Evolutionary conservation across 2,797 vertebrate species (phyloP).

Genomic region (Fratercula arctica): DNA sequence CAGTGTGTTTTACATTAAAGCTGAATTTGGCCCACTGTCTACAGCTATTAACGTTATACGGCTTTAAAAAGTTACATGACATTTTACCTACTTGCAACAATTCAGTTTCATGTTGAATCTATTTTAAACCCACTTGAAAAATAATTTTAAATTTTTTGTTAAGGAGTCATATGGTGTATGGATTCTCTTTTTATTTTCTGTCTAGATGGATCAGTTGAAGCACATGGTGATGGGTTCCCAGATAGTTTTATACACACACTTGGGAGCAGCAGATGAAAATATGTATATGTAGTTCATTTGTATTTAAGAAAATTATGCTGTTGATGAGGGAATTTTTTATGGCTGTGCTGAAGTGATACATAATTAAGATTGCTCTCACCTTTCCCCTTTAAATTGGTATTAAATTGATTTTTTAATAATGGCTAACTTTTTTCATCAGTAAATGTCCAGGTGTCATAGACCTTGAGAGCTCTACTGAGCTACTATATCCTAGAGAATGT

Average conservation of each 20-base stretch:
- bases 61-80: slow-evolving; percentile 28
- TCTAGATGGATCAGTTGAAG: slow-evolving; percentile 1
- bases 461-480: background rate
- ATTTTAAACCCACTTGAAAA: slow-evolving; percentile 33
- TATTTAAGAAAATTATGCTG: background rate
- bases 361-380: background rate
- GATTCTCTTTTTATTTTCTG: slow-evolving; percentile 2
- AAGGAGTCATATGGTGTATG: background rate
- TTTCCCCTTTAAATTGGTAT: background rate
- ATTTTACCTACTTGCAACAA: slow-evolving; percentile 40
- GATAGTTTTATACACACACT: background rate
- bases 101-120: background rate
- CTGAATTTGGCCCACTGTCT: slow-evolving; percentile 22
- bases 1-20: slow-evolving; percentile 1
- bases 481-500: background rate
- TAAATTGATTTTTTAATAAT: background rate
- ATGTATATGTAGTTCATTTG: background rate
- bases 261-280: background rate
- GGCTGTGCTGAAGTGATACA: background rate
- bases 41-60: background rate
- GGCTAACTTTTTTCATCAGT: background rate
- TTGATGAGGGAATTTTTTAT: background rate
- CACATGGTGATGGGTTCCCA: background rate
- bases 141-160: background rate
- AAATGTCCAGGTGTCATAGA: background rate